phyloP scores from a whole-genome alignment of 53 echinoderm and acorn worm genomes.

The Holothuria scabra region DNA sequence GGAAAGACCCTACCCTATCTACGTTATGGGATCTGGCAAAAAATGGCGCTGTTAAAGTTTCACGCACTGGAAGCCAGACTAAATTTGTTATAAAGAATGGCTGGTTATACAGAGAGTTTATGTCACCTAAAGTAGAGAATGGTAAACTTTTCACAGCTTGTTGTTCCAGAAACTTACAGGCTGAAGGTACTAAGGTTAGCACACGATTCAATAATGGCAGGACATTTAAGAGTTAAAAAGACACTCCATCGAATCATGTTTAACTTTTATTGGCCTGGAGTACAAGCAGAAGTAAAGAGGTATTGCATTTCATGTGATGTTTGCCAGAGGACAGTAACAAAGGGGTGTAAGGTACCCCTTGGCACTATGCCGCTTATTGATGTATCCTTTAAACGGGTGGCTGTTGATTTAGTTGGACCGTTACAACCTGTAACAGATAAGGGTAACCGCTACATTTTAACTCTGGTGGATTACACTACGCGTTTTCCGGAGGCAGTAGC shows the following conservation, averaged over 20 bases:
- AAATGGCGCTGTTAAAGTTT: not conserved
- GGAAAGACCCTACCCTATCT: too few relatives aligned
- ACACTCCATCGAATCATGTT: not conserved
- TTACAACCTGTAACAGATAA: too few relatives aligned
- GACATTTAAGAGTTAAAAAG: slow-evolving; percentile 42
- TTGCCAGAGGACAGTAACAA: too few relatives aligned
- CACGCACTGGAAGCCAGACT: not conserved
- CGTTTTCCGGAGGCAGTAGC: too few relatives aligned
- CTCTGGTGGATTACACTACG: too few relatives aligned
- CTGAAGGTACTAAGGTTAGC: slow-evolving; percentile 29
- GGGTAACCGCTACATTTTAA: too few relatives aligned
- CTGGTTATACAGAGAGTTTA: slow-evolving; percentile 32
- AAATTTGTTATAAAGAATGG: slow-evolving; percentile 2
- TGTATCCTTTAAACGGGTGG: too few relatives aligned
- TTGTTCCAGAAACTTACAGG: slow-evolving; percentile 35
- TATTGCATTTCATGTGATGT: slow-evolving; percentile 46
- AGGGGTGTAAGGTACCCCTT: too few relatives aligned
- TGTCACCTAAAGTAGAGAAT: slow-evolving; percentile 35
- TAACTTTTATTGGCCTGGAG: slow-evolving; percentile 49
- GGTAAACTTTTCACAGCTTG: slow-evolving; percentile 21
- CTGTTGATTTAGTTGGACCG: too few relatives aligned
- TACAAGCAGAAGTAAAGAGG: slow-evolving; percentile 26
- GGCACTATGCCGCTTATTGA: too few relatives aligned
- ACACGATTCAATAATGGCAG: slow-evolving; percentile 27
- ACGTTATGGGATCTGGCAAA: too few relatives aligned